A percentile compares a stretch with the other conserved stretches of the same genome.
Conservation (phyloP, 2,797 vertebrate genomes). For the Xiphorhynchus erythropygius region DNA sequence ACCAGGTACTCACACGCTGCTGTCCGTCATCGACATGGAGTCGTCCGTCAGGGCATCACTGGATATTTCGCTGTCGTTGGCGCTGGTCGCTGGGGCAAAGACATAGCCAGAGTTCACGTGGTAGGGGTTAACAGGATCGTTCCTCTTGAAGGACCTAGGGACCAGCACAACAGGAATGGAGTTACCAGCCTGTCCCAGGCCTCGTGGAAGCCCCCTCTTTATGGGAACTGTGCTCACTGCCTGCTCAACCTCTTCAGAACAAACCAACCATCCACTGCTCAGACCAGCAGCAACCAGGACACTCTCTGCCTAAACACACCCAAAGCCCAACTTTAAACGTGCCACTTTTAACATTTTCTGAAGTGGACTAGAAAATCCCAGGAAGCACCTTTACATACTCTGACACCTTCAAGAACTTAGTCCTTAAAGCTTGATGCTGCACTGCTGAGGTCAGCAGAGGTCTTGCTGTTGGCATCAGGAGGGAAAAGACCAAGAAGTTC, state of each 20-base stretch:
- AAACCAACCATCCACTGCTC: background rate
- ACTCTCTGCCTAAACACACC: background rate
- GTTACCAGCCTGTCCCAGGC: background rate
- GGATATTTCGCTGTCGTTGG: slow-evolving; percentile 95
- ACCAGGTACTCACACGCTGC: slow-evolving; percentile 90
- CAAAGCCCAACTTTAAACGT: background rate
- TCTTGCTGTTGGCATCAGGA: background rate
- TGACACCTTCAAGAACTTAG: background rate
- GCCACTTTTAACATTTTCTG: background rate
- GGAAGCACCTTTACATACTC: background rate
- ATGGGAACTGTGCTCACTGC: fast-evolving
- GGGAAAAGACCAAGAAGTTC: background rate
- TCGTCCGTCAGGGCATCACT: slow-evolving; percentile 95
- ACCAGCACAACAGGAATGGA: background rate
- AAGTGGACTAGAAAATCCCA: background rate
- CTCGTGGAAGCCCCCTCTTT: background rate
- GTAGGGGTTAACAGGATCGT: slow-evolving; percentile 82
- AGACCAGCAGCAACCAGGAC: background rate
- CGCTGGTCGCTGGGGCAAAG: slow-evolving; percentile 90
- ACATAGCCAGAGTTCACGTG: slow-evolving; percentile 88
- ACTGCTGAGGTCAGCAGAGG: background rate
- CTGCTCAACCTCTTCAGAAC: background rate
- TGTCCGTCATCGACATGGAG: slow-evolving; percentile 94
- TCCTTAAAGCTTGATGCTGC: background rate
- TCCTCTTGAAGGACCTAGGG: slow-evolving; percentile 87